Evolutionary conservation across 1,140 invertebrate species (phyloP), one percentile per base, ranked within the genome.

Genomic region (Cydia splendana): DNA sequence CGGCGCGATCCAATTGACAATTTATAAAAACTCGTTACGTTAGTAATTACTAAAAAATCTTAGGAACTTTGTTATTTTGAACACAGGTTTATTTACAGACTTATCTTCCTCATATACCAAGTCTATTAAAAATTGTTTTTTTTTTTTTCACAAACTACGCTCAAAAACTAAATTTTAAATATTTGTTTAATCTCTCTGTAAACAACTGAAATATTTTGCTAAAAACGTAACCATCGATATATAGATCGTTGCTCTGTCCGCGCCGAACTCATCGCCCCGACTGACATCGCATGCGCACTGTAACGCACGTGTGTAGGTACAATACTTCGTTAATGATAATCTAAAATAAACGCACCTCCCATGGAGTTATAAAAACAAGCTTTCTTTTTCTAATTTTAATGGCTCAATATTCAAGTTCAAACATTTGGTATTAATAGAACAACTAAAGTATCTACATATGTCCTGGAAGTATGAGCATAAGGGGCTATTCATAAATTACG

Each of bases 341-440:
- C 91, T 78, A 91, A 91, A 91, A 93, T 92, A 92, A 89, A 88
- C 84, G 18, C 82, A 82, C 86, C 88, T 88, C 88, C 86, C 86
- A 87, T 84, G 85, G 82, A 80, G 87, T 81, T 78, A 87, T 81
- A 77, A 74, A 77, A 82, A 87, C 85, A 88, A 86, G 85, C 13
- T 62, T 15, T 75, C 34, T 75, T 20, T 20, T 62, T 34, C 13
- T 65, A 24, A 69, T 67, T 67, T 45, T 69, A 69, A 18, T 75
- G 45, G 30, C 75, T 18, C 15, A 34, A 38, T 42, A 65, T 75
- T 65, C 62, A 42, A 69, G 62, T 67, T 75, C 57, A 75, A 75
- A 65, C n/a, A 10, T 10, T 48, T 0, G 51, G 5, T 18, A 62
- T 62, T 18, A 10, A 20, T 62, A 62, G 53, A 62, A 20, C 51